A percentile compares a stretch with the other conserved stretches of the same genome.
Conservation (phyloP, 2,113 vertebrate genomes). For the Loxodonta africana region DNA sequence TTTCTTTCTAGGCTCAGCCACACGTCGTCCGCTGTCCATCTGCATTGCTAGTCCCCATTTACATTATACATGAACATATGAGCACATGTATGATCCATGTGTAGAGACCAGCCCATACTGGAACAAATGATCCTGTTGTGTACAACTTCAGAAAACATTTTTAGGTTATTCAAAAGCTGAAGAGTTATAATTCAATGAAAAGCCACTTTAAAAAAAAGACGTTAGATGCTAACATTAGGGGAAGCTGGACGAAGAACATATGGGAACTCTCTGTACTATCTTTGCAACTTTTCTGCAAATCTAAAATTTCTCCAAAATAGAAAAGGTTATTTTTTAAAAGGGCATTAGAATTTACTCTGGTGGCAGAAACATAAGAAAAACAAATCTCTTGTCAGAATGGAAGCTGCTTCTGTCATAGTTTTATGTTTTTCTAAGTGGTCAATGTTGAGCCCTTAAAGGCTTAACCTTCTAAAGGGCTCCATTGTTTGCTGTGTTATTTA, state of each 20-base stretch:
- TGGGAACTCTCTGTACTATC: background rate
- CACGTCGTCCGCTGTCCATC: background rate
- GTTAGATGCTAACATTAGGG: background rate
- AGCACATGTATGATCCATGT: background rate
- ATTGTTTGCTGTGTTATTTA: background rate
- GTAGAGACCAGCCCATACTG: background rate
- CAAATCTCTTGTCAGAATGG: background rate
- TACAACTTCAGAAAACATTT: background rate
- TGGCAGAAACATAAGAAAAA: background rate
- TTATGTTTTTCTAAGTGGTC: background rate
- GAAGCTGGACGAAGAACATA: background rate
- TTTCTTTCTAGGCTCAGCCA: background rate
- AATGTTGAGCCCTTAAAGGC: background rate
- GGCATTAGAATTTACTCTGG: background rate
- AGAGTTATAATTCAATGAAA: background rate
- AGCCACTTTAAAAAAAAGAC: background rate
- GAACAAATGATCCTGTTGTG: background rate
- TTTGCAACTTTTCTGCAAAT: background rate
- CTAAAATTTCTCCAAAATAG: constrained; percentile 5
- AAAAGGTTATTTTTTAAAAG: background rate
- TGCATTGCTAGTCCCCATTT: background rate
- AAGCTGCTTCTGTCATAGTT: background rate
- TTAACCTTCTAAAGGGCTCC: background rate
- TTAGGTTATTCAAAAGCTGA: background rate
- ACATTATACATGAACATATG: background rate